Percentiles rank a stretch among this genome's conserved stretches.
These are phyloP conservation scores for Xiphorhynchus elegans DNA, from an alignment of 2,113 vertebrate genomes.

Conservation along the genomic window DNA sequence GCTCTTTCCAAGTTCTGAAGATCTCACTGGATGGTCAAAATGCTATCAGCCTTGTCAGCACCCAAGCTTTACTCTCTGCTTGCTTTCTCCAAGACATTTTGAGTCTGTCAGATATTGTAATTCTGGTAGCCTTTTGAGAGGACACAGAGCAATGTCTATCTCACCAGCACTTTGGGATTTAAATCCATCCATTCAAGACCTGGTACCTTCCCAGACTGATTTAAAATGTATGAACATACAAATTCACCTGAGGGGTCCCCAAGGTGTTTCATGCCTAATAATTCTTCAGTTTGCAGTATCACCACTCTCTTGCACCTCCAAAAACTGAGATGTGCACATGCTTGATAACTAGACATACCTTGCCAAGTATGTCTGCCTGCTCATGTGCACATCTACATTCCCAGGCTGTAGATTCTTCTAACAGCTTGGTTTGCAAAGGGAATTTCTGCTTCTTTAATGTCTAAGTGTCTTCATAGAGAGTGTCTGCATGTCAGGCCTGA, in stretches of 20 bases:
- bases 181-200: background rate
- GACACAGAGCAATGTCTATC: background rate
- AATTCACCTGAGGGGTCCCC: background rate
- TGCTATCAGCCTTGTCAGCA: background rate
- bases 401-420: background rate
- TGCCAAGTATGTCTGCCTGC: background rate
- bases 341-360: background rate
- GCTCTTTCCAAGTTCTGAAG: background rate
- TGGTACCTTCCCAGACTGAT: background rate
- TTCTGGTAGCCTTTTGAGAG: background rate
- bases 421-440: background rate
- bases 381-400: background rate
- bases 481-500: background rate
- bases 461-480: background rate
- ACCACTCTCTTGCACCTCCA: background rate
- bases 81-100: background rate
- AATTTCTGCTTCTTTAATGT: background rate
- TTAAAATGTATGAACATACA: background rate
- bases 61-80: background rate
- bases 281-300: background rate
- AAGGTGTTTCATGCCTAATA: background rate
- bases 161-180: background rate
- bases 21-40: background rate
- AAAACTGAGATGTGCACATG: background rate
- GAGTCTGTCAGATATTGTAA: background rate